Evolutionary conservation across 2,888 invertebrate species (phyloP).

Genomic region (Pardosa pseudoannulata): DNA sequence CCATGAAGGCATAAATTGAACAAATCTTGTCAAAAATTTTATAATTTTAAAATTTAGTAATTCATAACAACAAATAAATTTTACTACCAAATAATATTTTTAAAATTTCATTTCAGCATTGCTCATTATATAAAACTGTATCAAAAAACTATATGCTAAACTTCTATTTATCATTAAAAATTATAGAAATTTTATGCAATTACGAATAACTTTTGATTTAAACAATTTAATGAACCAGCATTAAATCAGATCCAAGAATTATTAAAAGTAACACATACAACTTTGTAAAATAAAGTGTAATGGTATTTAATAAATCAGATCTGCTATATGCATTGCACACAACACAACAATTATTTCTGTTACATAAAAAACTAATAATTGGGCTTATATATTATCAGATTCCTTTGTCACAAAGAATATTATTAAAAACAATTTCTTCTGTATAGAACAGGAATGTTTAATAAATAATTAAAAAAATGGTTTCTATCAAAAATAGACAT

Average conservation of each 20-base stretch:
- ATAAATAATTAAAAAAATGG: constrained; percentile 23
- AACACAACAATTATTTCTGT: not conserved
- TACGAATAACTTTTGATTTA: not conserved
- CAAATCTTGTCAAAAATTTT: not conserved
- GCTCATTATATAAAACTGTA: too few relatives aligned
- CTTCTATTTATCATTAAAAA: too few relatives aligned
- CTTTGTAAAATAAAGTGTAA: not conserved
- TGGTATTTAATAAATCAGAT: not conserved
- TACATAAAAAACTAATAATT: not conserved
- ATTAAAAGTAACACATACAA: not conserved
- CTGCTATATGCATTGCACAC: constrained; percentile 20
- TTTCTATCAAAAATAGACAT: constrained; percentile 54
- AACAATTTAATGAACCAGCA: constrained; percentile 9
- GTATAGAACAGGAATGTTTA: constrained; percentile 43
- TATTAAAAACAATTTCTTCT: not conserved
- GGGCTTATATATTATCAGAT: not conserved
- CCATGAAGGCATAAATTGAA: not conserved
- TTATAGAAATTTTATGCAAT: too few relatives aligned
- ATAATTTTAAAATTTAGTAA: constrained; percentile 7
- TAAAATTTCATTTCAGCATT: too few relatives aligned
- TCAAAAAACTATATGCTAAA: too few relatives aligned
- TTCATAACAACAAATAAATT: not conserved
- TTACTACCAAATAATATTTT: too few relatives aligned
- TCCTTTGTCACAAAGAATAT: not conserved
- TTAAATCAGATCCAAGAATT: constrained; percentile 5